Conservation (phyloP, 2,113 vertebrate genomes). For the Chaetodon auriga region DNA sequence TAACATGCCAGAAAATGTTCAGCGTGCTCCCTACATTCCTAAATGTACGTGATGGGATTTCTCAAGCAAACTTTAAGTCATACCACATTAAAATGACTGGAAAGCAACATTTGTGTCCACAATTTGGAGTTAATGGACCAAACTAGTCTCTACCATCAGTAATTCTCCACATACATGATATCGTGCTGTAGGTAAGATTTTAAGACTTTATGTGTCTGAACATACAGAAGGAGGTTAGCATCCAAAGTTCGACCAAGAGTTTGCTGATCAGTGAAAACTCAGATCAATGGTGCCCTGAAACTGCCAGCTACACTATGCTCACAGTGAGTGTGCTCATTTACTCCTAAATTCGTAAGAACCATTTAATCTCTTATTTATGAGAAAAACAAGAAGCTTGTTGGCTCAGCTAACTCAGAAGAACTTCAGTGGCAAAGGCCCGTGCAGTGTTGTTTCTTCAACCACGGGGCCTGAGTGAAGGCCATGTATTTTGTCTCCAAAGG, state of each 20-base stretch:
- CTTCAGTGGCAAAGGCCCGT: slow-evolving; percentile 30
- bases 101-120: background rate
- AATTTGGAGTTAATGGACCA: background rate
- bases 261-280: slow-evolving; percentile 44
- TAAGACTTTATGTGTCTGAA: background rate
- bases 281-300: slow-evolving; percentile 46
- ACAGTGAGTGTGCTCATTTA: slow-evolving; percentile 39
- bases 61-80: background rate
- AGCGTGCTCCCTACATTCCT: background rate
- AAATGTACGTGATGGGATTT: slow-evolving; percentile 5
- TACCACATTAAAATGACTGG: background rate
- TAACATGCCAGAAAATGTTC: background rate
- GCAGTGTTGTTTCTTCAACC: slow-evolving; percentile 41
- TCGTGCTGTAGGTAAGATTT: background rate
- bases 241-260: slow-evolving; percentile 41
- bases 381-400: slow-evolving; percentile 69
- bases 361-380: slow-evolving; percentile 77
- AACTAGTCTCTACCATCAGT: background rate
- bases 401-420: slow-evolving; percentile 42
- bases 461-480: slow-evolving; percentile 23
- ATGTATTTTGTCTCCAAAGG: slow-evolving; percentile 42
- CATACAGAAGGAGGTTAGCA: slow-evolving; percentile 11
- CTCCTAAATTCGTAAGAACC: slow-evolving; percentile 42
- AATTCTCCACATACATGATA: background rate
- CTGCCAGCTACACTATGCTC: slow-evolving; percentile 38